Conservation (phyloP, 2,888 invertebrate genomes). For the Drosophila imparisetae region DNA sequence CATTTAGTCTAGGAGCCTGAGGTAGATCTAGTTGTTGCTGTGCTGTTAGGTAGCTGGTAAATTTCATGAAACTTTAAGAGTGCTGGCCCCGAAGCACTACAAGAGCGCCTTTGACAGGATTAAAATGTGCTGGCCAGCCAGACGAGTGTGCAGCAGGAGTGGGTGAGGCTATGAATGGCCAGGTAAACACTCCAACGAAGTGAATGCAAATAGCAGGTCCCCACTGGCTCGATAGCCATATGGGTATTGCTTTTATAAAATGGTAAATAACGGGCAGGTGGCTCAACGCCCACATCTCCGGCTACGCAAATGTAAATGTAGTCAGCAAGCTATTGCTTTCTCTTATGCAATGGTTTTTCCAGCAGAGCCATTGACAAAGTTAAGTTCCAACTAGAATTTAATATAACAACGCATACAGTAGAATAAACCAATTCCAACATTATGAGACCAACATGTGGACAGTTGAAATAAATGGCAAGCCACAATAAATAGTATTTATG, state of each 20-base stretch:
- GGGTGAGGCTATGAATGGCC: conserved; percentile 25
- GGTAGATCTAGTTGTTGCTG: conserved; percentile 18
- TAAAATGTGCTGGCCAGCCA: conserved; percentile 39
- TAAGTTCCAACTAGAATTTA: background rate
- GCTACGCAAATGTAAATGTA: conserved; percentile 23
- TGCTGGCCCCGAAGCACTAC: conserved; percentile 61
- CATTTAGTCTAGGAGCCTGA: conserved; percentile 56
- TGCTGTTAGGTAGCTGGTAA: conserved; percentile 28
- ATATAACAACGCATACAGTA: conserved; percentile 3
- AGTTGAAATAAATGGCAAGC: conserved; percentile 21
- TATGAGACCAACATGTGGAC: background rate
- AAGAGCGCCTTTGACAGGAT: conserved; percentile 73
- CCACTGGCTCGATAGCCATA: conserved; percentile 50
- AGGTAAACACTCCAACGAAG: conserved; percentile 64
- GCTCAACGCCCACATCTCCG: conserved; percentile 12
- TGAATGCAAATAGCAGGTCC: conserved; percentile 72
- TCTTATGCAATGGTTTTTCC: background rate
- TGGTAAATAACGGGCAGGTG: conserved; percentile 58
- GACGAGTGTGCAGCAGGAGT: conserved; percentile 7
- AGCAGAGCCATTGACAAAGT: background rate
- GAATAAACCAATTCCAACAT: conserved; percentile 7
- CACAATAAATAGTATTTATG: conserved; percentile 9
- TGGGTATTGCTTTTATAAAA: conserved; percentile 73
- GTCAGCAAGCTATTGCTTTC: background rate
- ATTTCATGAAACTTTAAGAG: conserved; percentile 75